Evolutionary conservation across 2,888 invertebrate species (phyloP).

Genomic region (Volucella zonaria): DNA sequence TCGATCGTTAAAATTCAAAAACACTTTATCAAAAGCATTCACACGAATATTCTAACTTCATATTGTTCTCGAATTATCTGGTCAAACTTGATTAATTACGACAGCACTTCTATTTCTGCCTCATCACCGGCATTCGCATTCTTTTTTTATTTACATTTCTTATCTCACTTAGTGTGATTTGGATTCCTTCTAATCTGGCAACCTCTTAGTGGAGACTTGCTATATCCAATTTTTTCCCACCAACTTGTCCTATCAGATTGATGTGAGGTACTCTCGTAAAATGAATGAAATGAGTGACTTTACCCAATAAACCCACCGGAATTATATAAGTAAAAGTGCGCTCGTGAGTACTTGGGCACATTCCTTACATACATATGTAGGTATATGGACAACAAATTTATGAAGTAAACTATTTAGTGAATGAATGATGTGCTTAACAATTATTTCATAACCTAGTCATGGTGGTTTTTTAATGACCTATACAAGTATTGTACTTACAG

Average conservation of each 20-base stretch:
- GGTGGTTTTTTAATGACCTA: background rate
- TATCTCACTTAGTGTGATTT: background rate
- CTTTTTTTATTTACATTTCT: background rate
- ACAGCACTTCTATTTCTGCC: too few species aligned
- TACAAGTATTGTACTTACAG: slow-evolving; percentile 88
- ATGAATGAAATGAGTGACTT: background rate
- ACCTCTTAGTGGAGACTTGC: slow-evolving; percentile 13
- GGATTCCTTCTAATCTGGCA: slow-evolving; percentile 7
- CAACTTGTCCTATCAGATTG: background rate
- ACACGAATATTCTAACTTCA: too few species aligned
- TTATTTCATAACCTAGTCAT: background rate
- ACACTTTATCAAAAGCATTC: too few species aligned
- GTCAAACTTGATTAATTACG: background rate
- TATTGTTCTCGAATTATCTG: background rate
- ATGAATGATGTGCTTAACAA: background rate
- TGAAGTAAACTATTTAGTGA: slow-evolving; percentile 3
- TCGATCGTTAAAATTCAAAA: too few species aligned
- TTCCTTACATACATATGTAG: background rate
- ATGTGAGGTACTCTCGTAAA: background rate
- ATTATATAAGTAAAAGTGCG: slow-evolving; percentile 25
- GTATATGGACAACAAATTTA: too few species aligned
- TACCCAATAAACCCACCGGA: background rate
- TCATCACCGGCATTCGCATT: background rate
- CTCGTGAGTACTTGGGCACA: background rate
- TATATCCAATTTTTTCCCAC: too few species aligned